A percentile compares a stretch with the other conserved stretches of the same genome.
These are phyloP conservation scores for Dicrostonyx torquatus DNA, from an alignment of 2,797 vertebrate species.

Conservation along the genomic window DNA sequence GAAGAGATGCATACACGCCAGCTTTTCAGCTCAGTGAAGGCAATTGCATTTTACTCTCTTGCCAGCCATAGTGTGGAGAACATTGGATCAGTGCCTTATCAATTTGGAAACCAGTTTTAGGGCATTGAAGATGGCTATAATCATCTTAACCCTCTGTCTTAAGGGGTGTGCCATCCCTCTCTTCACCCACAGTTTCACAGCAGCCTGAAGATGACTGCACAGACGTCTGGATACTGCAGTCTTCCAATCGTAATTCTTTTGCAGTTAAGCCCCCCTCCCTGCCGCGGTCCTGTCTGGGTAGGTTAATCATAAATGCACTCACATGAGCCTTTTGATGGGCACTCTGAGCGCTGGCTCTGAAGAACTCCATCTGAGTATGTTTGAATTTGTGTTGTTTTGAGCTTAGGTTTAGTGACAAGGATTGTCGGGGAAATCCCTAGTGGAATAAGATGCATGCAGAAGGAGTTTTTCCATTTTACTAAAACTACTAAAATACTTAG, in stretches of 20 bases:
- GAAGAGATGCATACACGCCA: background rate
- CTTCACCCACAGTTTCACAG: conserved; percentile 49
- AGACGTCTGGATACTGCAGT: background rate
- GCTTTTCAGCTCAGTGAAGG: background rate
- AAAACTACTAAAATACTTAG: conserved; percentile 29
- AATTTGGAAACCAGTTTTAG: conserved; percentile 77
- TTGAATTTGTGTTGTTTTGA: conserved; percentile 43
- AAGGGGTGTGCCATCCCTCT: conserved; percentile 50
- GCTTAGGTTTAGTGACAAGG: background rate
- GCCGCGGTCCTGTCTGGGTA: background rate
- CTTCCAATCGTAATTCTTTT: background rate
- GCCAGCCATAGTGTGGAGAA: background rate
- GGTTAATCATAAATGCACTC: background rate
- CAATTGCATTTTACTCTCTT: background rate
- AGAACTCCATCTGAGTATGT: background rate
- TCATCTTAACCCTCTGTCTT: background rate
- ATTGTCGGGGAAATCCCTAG: background rate
- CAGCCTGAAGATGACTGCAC: background rate
- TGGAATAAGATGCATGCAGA: background rate
- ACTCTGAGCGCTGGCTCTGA: background rate
- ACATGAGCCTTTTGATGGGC: background rate
- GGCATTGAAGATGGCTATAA: background rate
- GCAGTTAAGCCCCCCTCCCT: background rate
- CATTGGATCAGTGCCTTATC: conserved; percentile 84
- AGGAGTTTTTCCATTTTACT: conserved; percentile 30